Conservation (phyloP, 2,797 vertebrate species). For the Sphaeramia orbicularis region DNA sequence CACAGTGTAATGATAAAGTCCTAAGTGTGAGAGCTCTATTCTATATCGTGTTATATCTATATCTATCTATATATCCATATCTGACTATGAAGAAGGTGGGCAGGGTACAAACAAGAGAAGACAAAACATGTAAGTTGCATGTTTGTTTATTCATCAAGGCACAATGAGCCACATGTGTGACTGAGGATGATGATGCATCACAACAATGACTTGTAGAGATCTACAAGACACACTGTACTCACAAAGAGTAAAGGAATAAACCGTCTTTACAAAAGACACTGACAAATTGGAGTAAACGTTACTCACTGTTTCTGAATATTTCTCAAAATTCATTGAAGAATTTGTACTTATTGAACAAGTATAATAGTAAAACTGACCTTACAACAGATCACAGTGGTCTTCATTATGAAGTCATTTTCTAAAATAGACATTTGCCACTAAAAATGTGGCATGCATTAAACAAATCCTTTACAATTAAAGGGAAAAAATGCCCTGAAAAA, state of each 20-base stretch:
- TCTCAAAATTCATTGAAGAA: too few species aligned
- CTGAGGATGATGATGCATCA: conserved; percentile 13
- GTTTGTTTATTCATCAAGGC: too few species aligned
- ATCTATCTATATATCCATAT: too few species aligned
- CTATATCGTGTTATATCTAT: too few species aligned
- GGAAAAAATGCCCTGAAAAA: too few species aligned
- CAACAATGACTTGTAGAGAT: neutral
- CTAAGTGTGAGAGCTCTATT: too few species aligned
- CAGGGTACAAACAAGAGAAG: too few species aligned
- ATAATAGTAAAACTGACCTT: conserved; percentile 7
- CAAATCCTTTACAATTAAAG: neutral
- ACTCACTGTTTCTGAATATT: conserved; percentile 1
- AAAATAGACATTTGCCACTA: conserved; percentile 9
- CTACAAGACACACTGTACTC: conserved; percentile 8
- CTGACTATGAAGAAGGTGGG: too few species aligned
- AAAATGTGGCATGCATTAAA: conserved; percentile 9
- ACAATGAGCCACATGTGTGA: too few species aligned
- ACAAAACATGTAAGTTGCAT: too few species aligned
- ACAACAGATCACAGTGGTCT: conserved; percentile 5
- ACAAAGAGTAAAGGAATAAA: conserved; percentile 3
- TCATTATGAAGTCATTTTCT: too few species aligned
- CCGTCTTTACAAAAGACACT: conserved; percentile 17
- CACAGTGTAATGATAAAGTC: too few species aligned
- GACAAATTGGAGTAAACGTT: neutral
- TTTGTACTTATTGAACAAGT: conserved; percentile 7